phyloP scores from a whole-genome alignment of 1,140 invertebrate genomes.

The Camponotus pennsylvanicus region DNA sequence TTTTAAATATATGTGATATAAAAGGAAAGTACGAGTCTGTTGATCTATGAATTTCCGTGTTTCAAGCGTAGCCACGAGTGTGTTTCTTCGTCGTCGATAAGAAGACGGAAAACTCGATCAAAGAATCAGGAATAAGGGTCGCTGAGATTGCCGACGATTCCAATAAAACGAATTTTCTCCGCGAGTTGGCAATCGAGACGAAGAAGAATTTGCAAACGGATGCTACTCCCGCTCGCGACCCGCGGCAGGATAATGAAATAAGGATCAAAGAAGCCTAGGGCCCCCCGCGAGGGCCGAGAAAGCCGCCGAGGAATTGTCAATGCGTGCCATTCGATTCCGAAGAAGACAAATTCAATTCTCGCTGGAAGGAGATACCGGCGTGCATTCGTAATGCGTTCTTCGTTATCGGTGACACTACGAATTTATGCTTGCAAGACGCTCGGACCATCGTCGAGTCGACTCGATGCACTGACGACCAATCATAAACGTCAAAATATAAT shows the following conservation, averaged over 20 bases:
- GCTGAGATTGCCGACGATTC: constrained; percentile 70
- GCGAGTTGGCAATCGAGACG: constrained; percentile 82
- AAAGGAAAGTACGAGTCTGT: background rate
- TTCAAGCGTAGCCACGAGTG: constrained; percentile 27
- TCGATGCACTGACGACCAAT: background rate
- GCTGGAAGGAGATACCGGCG: constrained; percentile 14
- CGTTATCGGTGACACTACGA: background rate
- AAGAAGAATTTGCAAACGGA: constrained; percentile 84
- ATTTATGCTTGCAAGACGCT: constrained; percentile 24
- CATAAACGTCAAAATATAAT: background rate
- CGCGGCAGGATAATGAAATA: constrained; percentile 83
- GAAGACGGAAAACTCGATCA: constrained; percentile 59
- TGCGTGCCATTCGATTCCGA: constrained; percentile 31
- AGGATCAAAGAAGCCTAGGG: constrained; percentile 82
- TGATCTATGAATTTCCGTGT: constrained; percentile 8
- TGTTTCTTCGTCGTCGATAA: constrained; percentile 38
- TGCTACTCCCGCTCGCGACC: constrained; percentile 72
- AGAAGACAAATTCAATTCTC: constrained; percentile 76
- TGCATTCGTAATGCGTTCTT: constrained; percentile 50
- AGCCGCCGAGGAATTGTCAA: constrained; percentile 15
- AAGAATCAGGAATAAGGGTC: constrained; percentile 67
- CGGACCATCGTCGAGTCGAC: background rate
- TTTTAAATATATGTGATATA: background rate
- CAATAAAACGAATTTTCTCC: constrained; percentile 84
- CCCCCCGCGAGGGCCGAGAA: constrained; percentile 34